Conservation (phyloP, 2,888 invertebrate genomes). For the Tuta absoluta region DNA sequence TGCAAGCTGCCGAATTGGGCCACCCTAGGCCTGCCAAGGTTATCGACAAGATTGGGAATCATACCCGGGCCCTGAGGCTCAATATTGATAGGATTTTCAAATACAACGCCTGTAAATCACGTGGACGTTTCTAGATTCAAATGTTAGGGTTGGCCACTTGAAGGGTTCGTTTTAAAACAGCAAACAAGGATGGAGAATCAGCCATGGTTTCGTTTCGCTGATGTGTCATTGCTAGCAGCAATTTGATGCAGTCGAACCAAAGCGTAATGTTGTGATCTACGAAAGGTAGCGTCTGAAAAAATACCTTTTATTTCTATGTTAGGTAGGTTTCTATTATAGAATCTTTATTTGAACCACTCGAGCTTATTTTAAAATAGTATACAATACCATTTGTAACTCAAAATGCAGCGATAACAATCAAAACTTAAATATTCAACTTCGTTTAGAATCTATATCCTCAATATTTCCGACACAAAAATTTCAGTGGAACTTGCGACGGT, state of each 20-base stretch:
- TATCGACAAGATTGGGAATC: slow-evolving; percentile 40
- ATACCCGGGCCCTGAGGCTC: not conserved
- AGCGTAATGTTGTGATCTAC: no score
- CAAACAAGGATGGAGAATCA: no score
- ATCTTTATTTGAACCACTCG: no score
- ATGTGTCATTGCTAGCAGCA: no score
- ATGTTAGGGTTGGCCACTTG: not conserved
- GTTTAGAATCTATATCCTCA: not conserved
- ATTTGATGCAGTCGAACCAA: no score
- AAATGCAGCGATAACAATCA: not conserved
- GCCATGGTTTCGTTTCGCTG: no score
- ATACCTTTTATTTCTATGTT: no score
- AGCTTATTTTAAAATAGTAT: no score
- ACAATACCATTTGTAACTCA: no score
- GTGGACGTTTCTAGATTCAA: not conserved
- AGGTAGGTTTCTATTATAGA: no score
- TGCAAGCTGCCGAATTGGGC: slow-evolving; percentile 45
- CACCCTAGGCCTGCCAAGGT: slow-evolving; percentile 39
- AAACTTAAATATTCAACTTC: not conserved
- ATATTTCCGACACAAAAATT: not conserved
- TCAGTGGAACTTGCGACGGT: not conserved
- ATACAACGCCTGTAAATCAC: not conserved
- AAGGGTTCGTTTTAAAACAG: not conserved
- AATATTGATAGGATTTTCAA: not conserved
- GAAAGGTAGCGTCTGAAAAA: no score